Evolutionary conservation across 2,113 vertebrate genomes (phyloP).

Genomic region (Prunella himalayana): DNA sequence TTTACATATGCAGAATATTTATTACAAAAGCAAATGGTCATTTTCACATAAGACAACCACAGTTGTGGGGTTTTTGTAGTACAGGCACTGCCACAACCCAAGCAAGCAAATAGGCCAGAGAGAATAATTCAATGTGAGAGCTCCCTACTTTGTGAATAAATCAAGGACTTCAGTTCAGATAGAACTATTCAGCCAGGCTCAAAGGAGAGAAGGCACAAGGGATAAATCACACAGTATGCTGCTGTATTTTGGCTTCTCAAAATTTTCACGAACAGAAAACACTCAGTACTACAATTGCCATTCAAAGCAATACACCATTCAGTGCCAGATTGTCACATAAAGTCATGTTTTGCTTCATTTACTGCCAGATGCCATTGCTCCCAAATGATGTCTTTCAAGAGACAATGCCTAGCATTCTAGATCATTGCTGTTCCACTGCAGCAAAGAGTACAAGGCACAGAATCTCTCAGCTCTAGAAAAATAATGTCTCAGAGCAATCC

Average conservation of each 20-base stretch:
- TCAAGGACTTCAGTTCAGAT: background rate
- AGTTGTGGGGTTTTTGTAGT: background rate
- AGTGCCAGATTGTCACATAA: background rate
- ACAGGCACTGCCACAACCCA: background rate
- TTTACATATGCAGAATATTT: background rate
- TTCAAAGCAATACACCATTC: background rate
- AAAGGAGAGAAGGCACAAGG: background rate
- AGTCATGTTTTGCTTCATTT: background rate
- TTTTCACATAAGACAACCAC: background rate
- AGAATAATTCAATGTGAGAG: background rate
- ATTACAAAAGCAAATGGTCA: background rate
- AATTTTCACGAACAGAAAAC: background rate
- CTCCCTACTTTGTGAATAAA: background rate
- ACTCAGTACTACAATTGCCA: background rate
- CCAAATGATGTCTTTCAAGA: background rate
- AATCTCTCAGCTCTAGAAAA: background rate
- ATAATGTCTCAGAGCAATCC: background rate
- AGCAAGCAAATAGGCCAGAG: background rate
- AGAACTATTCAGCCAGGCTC: background rate
- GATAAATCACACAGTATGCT: background rate
- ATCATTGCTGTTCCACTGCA: background rate
- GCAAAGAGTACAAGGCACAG: background rate
- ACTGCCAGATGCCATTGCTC: background rate
- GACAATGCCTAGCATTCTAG: background rate
- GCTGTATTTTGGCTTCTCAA: background rate